phyloP scores from a whole-genome alignment of 2,113 vertebrate species.

The Percopsis transmontana region DNA sequence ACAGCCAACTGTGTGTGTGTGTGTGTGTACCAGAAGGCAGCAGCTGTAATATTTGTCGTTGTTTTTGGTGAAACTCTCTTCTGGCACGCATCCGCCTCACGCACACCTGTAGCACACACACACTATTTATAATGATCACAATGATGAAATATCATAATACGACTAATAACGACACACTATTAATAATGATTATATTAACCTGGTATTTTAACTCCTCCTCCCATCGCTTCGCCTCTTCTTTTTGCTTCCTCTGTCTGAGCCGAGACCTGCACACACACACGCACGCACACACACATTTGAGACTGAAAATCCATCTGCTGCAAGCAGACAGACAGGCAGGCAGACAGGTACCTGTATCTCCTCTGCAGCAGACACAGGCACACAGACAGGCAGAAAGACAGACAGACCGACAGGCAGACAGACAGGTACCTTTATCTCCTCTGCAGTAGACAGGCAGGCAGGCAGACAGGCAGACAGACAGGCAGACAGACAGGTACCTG shows the following conservation, averaged over 20 bases:
- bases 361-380: not conserved
- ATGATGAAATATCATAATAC: too few relatives aligned
- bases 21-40: conserved; percentile 83
- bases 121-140: not conserved
- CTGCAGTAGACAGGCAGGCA: not conserved
- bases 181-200: conserved; percentile 18
- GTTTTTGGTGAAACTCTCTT: conserved; percentile 86
- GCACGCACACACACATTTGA: conserved; percentile 20
- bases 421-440: too few relatives aligned
- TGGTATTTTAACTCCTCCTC: conserved; percentile 80
- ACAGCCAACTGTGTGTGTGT: conserved; percentile 6
- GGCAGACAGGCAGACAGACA: not conserved
- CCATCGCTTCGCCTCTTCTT: conserved; percentile 76
- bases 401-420: not conserved
- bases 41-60: conserved; percentile 84
- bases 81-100: conserved; percentile 86
- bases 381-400: not conserved
- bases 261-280: conserved; percentile 76
- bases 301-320: not conserved
- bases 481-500: not conserved
- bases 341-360: too few relatives aligned
- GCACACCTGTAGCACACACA: conserved; percentile 72
- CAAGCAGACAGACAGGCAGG: conserved; percentile 6
- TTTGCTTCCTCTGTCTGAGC: conserved; percentile 71
- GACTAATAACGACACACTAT: not conserved